Evolutionary conservation across 2,113 vertebrate species (phyloP), one percentile per base, ranked within the genome.

Genomic region (Ophthalmolycus amberensis): DNA sequence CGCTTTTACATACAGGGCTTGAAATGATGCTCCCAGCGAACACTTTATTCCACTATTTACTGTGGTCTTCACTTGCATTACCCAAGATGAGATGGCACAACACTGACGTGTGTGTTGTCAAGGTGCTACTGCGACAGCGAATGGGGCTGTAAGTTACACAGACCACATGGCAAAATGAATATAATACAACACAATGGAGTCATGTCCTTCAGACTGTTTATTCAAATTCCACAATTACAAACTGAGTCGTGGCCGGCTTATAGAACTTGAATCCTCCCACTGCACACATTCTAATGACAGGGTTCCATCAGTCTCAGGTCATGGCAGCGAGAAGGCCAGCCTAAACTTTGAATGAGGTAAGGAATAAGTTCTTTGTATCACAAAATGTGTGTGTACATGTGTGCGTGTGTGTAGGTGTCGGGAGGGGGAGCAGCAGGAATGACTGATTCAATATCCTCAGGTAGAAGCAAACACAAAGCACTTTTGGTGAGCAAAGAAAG

Each of bases 401-500:
- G n/a, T 60, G 68, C 38, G 71, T 12, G 16, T 71, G 58, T 75
- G 59, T 7, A 70, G 29, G 64, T 1, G 50, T 64, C 44, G 25
- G 65, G n/a, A 6, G 63, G 12, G 15, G 59, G 20, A 4, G 52
- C 70, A 48, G 60, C 12, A 40, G 67, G 80, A 74, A 84, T 79
- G 70, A 76, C 62, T 75, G 87, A 86, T 87, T 80, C 56, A 82
- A 86, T 86, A 80, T 86, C 88, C 85, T 85, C 71, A 88, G 89
- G 89, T 94, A 89, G 81, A 86, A 80, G 86, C 69, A 79, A 85
- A 89, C 89, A 83, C 79, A 82, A 89, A 88, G 75, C 91, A 90
- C 85, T 90, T 83, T 79, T 75, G 73, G 77, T 90, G 87, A 92
- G 87, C 89, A 83, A 90, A 92, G 90, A 85, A 93, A 91, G 92